phyloP scores from a whole-genome alignment of 2,888 invertebrate species.

The Carabus problematicus region DNA sequence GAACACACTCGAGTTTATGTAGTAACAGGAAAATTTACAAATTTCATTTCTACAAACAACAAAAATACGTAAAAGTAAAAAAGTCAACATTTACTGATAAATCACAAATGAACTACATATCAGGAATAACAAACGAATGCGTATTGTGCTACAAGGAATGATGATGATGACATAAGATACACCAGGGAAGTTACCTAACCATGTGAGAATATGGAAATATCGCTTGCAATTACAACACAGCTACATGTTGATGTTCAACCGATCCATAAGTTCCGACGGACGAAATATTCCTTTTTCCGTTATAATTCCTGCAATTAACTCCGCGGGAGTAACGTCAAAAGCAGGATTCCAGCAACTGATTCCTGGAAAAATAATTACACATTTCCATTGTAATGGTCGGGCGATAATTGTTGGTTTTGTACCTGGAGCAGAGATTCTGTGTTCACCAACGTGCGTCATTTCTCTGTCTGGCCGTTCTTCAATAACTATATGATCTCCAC shows the following conservation, averaged over 20 bases:
- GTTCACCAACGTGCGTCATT: constrained; percentile 89
- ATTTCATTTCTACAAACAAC: constrained; percentile 11
- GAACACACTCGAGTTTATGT: neutral
- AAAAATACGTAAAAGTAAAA: constrained; percentile 8
- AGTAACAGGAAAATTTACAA: constrained; percentile 19
- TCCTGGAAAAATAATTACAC: constrained; percentile 63
- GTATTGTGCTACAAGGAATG: constrained; percentile 31
- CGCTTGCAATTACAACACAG: constrained; percentile 17
- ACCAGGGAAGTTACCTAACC: neutral
- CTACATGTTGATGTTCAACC: constrained; percentile 31
- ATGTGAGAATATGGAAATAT: constrained; percentile 20
- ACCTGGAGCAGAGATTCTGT: constrained; percentile 88
- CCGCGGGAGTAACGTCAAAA: constrained; percentile 96
- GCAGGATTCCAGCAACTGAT: constrained; percentile 98
- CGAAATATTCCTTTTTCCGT: constrained; percentile 90
- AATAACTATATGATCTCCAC: constrained; percentile 88
- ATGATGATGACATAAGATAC: constrained; percentile 24
- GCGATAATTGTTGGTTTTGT: constrained; percentile 29
- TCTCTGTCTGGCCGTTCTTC: constrained; percentile 92
- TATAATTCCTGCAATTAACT: constrained; percentile 90
- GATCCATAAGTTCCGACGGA: constrained; percentile 62
- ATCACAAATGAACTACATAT: neutral
- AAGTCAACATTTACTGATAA: constrained; percentile 4
- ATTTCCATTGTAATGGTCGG: neutral
- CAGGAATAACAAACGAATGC: constrained; percentile 23